These are phyloP conservation scores for Diplazon laetatorius DNA, from an alignment of 2,888 invertebrate genomes.

Conservation along the genomic window DNA sequence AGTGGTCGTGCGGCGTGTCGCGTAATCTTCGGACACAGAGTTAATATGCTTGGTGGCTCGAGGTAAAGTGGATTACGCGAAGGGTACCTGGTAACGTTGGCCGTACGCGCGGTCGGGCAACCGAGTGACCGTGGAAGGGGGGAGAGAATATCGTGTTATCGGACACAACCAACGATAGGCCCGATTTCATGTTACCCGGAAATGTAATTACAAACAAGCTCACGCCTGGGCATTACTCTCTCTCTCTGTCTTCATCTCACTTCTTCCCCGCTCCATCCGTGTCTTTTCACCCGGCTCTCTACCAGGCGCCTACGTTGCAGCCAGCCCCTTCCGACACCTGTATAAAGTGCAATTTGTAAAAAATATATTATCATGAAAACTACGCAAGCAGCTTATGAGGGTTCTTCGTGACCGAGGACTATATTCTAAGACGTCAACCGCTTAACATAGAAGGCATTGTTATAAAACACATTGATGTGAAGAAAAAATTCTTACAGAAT, in stretches of 20 bases:
- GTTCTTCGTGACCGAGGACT: too few relatives aligned
- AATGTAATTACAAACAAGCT: conserved; percentile 65
- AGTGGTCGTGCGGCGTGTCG: conserved; percentile 67
- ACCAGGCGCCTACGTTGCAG: neutral
- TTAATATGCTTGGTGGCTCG: conserved; percentile 68
- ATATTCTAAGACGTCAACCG: too few relatives aligned
- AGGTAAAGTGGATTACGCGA: conserved; percentile 68
- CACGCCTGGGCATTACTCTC: conserved; percentile 2
- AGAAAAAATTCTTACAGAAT: too few relatives aligned
- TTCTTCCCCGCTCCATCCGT: neutral
- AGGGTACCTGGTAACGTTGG: conserved; percentile 58
- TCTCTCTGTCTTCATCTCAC: neutral
- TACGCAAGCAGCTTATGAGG: too few relatives aligned
- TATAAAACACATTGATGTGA: too few relatives aligned
- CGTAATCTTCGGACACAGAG: conserved; percentile 67
- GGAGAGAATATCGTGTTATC: conserved; percentile 64
- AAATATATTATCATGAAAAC: too few relatives aligned
- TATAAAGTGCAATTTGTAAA: too few relatives aligned
- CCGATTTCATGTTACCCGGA: conserved; percentile 59
- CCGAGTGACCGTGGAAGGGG: conserved; percentile 38
- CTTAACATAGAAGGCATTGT: too few relatives aligned
- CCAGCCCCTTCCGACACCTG: neutral
- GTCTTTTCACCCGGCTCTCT: neutral
- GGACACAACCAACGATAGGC: conserved; percentile 66
- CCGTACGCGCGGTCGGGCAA: conserved; percentile 45